These are phyloP conservation scores for Threskiornis aethiopicus DNA, from an alignment of 2,797 vertebrate species.

Conservation along the genomic window DNA sequence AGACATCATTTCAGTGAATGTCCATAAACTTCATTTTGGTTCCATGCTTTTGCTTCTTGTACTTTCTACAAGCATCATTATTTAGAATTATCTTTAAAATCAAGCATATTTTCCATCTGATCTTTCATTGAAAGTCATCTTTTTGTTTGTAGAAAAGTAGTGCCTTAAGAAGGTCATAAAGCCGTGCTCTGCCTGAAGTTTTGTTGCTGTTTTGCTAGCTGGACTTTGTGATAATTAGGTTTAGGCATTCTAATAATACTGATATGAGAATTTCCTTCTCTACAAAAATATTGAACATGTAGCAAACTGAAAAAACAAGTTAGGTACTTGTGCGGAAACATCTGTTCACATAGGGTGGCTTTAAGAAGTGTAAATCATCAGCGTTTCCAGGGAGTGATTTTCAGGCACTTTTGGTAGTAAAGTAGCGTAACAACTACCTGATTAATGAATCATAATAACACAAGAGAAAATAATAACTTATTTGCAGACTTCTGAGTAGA, in stretches of 20 bases:
- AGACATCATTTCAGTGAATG: not conserved
- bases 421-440: not conserved
- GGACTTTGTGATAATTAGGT: not conserved
- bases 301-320: not conserved
- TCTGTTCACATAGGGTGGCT: not conserved
- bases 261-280: not conserved
- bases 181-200: not conserved
- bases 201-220: not conserved
- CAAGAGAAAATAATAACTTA: not conserved
- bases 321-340: not conserved
- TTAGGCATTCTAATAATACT: not conserved
- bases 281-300: not conserved
- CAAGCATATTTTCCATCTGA: not conserved
- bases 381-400: not conserved
- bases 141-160: not conserved
- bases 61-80: not conserved
- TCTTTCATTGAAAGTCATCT: not conserved
- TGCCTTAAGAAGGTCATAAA: not conserved
- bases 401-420: not conserved
- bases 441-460: not conserved
- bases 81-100: constrained; percentile 43
- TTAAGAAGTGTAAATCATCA: not conserved
- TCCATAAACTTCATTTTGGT: not conserved
- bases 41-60: not conserved
- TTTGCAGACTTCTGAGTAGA: not conserved